Conservation (phyloP, 2,888 invertebrate species). For the Ditylenchus weischeri region DNA sequence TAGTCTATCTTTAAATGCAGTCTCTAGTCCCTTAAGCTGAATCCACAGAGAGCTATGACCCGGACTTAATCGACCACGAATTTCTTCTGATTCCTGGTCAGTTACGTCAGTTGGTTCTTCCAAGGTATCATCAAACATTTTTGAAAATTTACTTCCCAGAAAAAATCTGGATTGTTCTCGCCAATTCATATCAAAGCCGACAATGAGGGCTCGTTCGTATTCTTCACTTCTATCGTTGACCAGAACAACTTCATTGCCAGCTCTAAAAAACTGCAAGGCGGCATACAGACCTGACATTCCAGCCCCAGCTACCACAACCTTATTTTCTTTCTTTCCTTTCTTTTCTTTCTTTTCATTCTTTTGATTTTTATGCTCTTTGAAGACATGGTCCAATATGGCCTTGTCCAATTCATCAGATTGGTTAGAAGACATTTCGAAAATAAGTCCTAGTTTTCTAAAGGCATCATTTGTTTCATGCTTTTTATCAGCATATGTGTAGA, state of each 20-base stretch:
- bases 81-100: no score
- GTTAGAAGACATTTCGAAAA: constrained; percentile 9
- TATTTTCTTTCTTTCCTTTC: background rate
- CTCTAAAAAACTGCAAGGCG: background rate
- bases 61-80: no score
- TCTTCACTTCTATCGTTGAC: constrained; percentile 7
- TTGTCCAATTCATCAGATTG: constrained; percentile 17
- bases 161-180: background rate
- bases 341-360: background rate
- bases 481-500: constrained; percentile 16
- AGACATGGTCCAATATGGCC: constrained; percentile 9
- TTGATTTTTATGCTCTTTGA: constrained; percentile 10
- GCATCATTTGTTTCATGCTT: no score
- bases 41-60: no score
- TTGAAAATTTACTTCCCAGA: constrained; percentile 4
- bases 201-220: background rate
- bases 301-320: constrained; percentile 4
- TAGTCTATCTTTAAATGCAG: no score
- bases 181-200: constrained; percentile 7
- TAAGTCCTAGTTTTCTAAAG: background rate
- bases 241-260: constrained; percentile 1
- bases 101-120: background rate
- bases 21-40: no score
- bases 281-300: constrained; percentile 1
- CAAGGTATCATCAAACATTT: background rate